phyloP scores from a whole-genome alignment of 2,888 invertebrate species.

The Sycophila texana region DNA sequence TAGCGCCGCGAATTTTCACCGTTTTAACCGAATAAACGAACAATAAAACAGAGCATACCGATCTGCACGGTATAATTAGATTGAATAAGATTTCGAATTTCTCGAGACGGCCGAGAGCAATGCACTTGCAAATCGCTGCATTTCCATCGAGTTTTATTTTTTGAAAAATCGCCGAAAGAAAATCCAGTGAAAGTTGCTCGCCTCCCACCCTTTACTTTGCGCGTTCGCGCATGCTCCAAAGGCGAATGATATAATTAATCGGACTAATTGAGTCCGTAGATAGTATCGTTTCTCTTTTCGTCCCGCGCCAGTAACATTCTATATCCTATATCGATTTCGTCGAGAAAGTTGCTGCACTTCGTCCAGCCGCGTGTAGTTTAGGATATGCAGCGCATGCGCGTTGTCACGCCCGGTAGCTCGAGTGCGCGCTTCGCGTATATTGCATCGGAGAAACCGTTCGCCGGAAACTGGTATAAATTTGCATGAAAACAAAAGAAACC shows the following conservation, averaged over 20 bases:
- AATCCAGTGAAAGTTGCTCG: slow-evolving; percentile 41
- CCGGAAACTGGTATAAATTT: slow-evolving; percentile 22
- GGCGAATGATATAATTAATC: slow-evolving; percentile 53
- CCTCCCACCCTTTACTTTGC: neutral
- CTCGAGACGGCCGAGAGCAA: too few species aligned
- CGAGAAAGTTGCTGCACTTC: slow-evolving; percentile 60
- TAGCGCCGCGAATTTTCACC: too few species aligned
- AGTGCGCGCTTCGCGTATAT: neutral
- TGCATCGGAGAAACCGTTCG: neutral
- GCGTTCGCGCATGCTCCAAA: slow-evolving; percentile 13
- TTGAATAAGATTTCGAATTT: too few species aligned
- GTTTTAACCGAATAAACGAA: too few species aligned
- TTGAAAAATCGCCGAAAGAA: slow-evolving; percentile 10
- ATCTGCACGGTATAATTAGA: too few species aligned
- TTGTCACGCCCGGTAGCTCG: neutral
- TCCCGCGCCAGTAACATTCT: slow-evolving; percentile 45
- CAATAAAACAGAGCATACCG: too few species aligned
- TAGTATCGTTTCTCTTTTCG: slow-evolving; percentile 52
- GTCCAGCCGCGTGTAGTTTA: slow-evolving; percentile 56
- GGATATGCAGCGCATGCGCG: slow-evolving; percentile 46
- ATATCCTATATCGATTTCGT: slow-evolving; percentile 61
- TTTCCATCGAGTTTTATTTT: slow-evolving; percentile 21
- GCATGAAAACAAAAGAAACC: neutral
- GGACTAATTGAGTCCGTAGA: slow-evolving; percentile 43
- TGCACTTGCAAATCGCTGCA: neutral